Conservation (phyloP, 1,140 invertebrate species). For the Aethina tumida region DNA sequence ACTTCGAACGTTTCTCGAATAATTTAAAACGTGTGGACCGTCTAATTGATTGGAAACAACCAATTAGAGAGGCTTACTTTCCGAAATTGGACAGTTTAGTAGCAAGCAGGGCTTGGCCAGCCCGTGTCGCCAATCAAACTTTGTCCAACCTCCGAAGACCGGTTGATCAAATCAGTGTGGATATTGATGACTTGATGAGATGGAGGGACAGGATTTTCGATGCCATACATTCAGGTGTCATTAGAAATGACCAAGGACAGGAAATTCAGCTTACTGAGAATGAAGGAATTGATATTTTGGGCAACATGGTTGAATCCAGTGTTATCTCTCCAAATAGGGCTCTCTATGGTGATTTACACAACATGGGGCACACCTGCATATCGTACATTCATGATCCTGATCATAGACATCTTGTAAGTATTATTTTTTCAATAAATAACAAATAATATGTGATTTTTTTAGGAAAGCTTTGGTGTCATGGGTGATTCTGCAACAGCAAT, state of each 20-base stretch:
- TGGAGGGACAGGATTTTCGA: conserved; percentile 67
- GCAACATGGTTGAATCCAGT: conserved; percentile 49
- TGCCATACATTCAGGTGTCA: conserved; percentile 58
- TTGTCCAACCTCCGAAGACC: conserved; percentile 56
- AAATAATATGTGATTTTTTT: too few relatives aligned
- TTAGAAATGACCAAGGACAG: conserved; percentile 40
- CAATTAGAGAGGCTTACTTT: conserved; percentile 60
- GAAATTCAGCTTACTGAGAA: conserved; percentile 23
- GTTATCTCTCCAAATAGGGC: conserved; percentile 52
- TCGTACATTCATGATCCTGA: conserved; percentile 55
- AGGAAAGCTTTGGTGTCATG: conserved; percentile 55
- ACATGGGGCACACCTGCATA: conserved; percentile 53
- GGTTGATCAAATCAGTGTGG: conserved; percentile 51
- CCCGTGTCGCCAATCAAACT: conserved; percentile 45
- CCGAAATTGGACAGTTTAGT: conserved; percentile 60
- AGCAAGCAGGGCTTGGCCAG: conserved; percentile 51
- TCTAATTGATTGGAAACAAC: conserved; percentile 48
- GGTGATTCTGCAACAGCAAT: conserved; percentile 56
- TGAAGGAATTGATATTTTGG: conserved; percentile 41
- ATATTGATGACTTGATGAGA: conserved; percentile 56
- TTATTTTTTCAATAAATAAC: conserved; percentile 2
- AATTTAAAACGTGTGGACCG: conserved; percentile 45
- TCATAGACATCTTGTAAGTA: conserved; percentile 39
- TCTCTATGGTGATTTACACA: conserved; percentile 62
- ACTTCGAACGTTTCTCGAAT: conserved; percentile 57